phyloP scores from a whole-genome alignment of 30 jellyfish, hydroid and myxozoan genomes.

The Chrysaora quinquecirrha region DNA sequence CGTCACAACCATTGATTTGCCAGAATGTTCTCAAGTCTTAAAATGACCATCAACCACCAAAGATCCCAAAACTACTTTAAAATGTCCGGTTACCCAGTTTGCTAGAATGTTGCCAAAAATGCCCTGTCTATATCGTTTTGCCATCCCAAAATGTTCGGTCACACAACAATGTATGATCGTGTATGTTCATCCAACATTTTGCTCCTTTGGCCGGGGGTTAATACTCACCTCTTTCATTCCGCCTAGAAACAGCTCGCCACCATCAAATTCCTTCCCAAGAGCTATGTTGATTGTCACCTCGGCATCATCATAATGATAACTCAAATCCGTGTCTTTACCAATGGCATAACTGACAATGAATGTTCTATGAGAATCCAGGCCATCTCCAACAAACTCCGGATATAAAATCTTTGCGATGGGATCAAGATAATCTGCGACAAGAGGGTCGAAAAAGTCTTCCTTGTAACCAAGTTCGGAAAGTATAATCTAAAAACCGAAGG shows the following conservation, averaged over 20 bases:
- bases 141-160: too few species aligned
- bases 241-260: conserved; percentile 81
- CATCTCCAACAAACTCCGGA: conserved; percentile 87
- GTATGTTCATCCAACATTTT: too few species aligned
- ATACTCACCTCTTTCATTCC: conserved; percentile 76
- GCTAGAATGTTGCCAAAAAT: too few species aligned
- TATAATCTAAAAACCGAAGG: conserved; percentile 65
- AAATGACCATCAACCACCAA: too few species aligned
- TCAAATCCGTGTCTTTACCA: conserved; percentile 77
- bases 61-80: too few species aligned
- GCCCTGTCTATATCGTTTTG: too few species aligned
- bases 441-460: conserved; percentile 55
- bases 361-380: conserved; percentile 84
- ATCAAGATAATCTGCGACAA: conserved; percentile 43
- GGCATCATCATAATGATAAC: conserved; percentile 90
- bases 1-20: too few species aligned
- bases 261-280: conserved; percentile 57
- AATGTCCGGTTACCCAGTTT: too few species aligned
- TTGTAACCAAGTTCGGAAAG: conserved; percentile 85
- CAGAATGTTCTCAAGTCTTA: too few species aligned
- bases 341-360: conserved; percentile 72
- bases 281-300: conserved; percentile 86
- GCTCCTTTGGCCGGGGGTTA: too few species aligned
- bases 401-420: conserved; percentile 74
- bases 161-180: too few species aligned